Evolutionary conservation across 2,888 invertebrate genomes (phyloP), one percentile per base, ranked within the genome.

Genomic region (Drosophila robusta): DNA sequence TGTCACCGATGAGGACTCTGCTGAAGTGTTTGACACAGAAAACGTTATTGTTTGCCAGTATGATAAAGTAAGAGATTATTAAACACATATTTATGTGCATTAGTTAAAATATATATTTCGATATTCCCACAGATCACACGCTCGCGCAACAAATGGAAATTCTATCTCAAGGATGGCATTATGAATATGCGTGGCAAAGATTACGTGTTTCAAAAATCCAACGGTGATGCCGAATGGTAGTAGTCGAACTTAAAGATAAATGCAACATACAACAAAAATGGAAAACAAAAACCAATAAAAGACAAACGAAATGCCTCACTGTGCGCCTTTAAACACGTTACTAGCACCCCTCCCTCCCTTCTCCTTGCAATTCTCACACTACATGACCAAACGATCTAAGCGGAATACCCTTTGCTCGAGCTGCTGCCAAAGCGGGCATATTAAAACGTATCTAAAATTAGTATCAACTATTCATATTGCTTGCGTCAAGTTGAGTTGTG

Each of bases 1-100:
- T 93, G 98, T 99, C 6, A 98, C 98, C 50, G 99, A 99, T 91
- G 99, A 98, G 89, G 97, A 98, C 90, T 96, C 97, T 0, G 94
- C 96, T 71, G 98, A 99, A 92, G 94, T 99, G 91, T 99, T 99
- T 93, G 99, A 99, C 89, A 98, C 99, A 42, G 99, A 99, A 86
- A 99, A 99, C 94, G 99, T 99, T 63, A 98, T 99, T 70, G 99
- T 99, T 66, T 99, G 99, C 92, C 99, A 99, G 93, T 99, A 99
- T 93, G 99, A 99, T 93, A 99, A 99, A 94, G 97, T 97, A 92
- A 78, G 46, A 4, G 1, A 34, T 18, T 24, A 8, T 11, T 8
- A 6, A 36, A 6, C 29, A 6, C 3, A 22, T 14, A 7, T 22
- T 9, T 29, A 29, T 29, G 8, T 29, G 29, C 29, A 39, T 46